Conservation (phyloP, 2,797 vertebrate species). For the Poecilia gillii region DNA sequence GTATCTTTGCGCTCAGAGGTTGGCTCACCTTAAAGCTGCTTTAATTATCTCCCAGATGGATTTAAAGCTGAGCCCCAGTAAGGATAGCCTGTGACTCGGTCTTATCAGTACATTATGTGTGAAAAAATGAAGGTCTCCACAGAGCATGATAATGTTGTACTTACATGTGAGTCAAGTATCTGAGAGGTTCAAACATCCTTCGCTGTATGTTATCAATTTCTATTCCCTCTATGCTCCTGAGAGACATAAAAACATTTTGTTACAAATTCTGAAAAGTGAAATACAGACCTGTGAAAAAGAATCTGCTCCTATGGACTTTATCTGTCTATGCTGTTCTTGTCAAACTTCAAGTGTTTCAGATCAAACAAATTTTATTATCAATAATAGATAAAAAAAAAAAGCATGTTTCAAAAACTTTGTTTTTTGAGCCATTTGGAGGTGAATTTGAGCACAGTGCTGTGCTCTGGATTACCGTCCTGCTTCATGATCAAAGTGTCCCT, state of each 20-base stretch:
- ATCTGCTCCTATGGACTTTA: background rate
- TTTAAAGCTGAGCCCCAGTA: slow-evolving; percentile 23
- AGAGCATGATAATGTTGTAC: slow-evolving; percentile 56
- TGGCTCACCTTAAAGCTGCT: slow-evolving; percentile 30
- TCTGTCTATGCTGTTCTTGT: background rate
- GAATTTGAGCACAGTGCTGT: background rate
- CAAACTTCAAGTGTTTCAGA: background rate
- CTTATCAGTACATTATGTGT: background rate
- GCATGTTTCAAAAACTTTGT: background rate
- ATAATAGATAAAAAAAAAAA: background rate
- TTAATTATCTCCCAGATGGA: slow-evolving; percentile 32
- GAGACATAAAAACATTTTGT: background rate
- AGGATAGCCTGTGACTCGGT: background rate
- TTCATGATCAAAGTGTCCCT: background rate
- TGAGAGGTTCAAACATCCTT: slow-evolving; percentile 94
- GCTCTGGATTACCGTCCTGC: background rate
- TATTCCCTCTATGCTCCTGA: slow-evolving; percentile 93
- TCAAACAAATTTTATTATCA: background rate
- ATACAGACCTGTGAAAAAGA: background rate
- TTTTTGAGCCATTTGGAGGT: background rate
- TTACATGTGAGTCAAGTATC: slow-evolving; percentile 96
- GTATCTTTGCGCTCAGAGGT: slow-evolving; percentile 9
- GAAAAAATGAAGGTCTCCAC: background rate
- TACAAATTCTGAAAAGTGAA: background rate
- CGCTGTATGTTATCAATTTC: slow-evolving; percentile 94